Percentiles rank a stretch among this genome's conserved stretches.
phyloP scores from a whole-genome alignment of 2,113 vertebrate species.

The Misgurnus anguillicaudatus region DNA sequence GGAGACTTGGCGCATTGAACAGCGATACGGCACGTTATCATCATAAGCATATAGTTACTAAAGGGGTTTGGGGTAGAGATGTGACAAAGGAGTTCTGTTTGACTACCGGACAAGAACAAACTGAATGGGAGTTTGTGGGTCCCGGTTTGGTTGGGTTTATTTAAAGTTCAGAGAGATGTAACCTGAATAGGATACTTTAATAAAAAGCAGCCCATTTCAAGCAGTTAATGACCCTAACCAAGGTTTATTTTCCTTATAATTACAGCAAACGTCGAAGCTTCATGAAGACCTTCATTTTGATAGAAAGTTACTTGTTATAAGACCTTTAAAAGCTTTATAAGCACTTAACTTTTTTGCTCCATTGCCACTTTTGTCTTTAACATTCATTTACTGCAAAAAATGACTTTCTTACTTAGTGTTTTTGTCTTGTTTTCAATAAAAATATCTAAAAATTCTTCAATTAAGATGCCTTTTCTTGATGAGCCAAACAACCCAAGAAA shows the following conservation, averaged over 20 bases:
- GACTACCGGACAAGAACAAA: background rate
- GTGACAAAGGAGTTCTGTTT: background rate
- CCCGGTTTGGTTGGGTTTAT: background rate
- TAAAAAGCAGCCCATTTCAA: background rate
- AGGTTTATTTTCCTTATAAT: background rate
- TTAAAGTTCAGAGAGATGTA: conserved; percentile 15
- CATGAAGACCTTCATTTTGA: background rate
- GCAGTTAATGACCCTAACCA: background rate
- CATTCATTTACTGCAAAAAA: background rate
- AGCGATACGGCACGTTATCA: background rate
- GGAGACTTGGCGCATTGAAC: background rate
- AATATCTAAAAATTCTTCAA: too few relatives aligned
- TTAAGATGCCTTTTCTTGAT: too few relatives aligned
- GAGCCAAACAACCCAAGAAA: too few relatives aligned
- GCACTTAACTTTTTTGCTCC: background rate
- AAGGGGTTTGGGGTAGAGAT: background rate
- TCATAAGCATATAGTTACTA: background rate
- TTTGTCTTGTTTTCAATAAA: too few relatives aligned
- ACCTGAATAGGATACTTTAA: background rate
- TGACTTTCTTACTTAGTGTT: too few relatives aligned
- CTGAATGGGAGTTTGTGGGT: background rate
- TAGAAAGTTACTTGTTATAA: background rate
- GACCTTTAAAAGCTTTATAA: background rate
- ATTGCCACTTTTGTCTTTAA: background rate
- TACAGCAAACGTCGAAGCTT: background rate